A percentile compares a stretch with the other conserved stretches of the same genome.
phyloP scores from a whole-genome alignment of 2,797 vertebrate species.

The Megaceryle alcyon region DNA sequence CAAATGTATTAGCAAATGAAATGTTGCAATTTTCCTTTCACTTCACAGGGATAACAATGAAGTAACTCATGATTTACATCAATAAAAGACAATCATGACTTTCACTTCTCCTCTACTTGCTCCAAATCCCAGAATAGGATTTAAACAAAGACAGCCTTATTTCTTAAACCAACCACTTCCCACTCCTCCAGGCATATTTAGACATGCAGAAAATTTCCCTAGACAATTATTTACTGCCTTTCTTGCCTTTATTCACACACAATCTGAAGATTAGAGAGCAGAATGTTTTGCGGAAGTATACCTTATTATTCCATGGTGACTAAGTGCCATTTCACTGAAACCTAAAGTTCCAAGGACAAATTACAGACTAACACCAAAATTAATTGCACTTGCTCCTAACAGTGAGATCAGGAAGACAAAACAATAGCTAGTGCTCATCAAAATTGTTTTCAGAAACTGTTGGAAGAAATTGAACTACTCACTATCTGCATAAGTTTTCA shows the following conservation, averaged over 20 bases:
- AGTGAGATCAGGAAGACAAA: slow-evolving; percentile 38
- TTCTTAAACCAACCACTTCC: neutral
- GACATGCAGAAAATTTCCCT: neutral
- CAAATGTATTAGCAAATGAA: neutral
- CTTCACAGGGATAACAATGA: neutral
- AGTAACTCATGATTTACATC: neutral
- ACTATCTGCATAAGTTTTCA: neutral
- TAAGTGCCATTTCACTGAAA: slow-evolving; percentile 54
- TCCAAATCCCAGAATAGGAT: neutral
- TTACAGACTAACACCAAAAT: slow-evolving; percentile 47
- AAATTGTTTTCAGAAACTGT: slow-evolving; percentile 37
- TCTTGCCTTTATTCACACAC: neutral
- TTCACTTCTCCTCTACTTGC: neutral
- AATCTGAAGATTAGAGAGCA: neutral
- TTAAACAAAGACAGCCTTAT: slow-evolving; percentile 32
- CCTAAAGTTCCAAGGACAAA: slow-evolving; percentile 21
- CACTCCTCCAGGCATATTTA: neutral
- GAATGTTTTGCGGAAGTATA: slow-evolving; percentile 4
- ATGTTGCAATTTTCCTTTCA: neutral
- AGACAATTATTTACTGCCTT: slow-evolving; percentile 20
- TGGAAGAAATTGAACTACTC: neutral
- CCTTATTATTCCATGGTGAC: slow-evolving; percentile 52
- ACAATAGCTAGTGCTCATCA: neutral
- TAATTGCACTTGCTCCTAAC: slow-evolving; percentile 3
- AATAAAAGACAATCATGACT: neutral